Evolutionary conservation across 2,797 vertebrate genomes (phyloP).

Genomic region (Dendrocincla tyrannina): DNA sequence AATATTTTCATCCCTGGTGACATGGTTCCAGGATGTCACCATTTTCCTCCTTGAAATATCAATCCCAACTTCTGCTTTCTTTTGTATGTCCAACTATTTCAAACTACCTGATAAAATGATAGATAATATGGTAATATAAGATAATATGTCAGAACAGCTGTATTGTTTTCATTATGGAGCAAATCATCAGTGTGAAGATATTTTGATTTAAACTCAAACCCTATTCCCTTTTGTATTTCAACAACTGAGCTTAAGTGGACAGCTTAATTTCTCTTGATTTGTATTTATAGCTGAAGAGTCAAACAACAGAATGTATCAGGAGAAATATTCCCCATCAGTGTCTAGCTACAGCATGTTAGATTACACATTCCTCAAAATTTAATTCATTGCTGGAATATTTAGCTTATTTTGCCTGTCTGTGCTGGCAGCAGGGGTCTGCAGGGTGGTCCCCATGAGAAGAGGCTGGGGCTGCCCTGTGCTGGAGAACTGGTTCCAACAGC

Average conservation of each 20-base stretch:
- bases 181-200: not conserved
- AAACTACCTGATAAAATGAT: not conserved
- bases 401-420: not conserved
- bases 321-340: not conserved
- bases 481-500: not conserved
- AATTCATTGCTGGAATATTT: not conserved
- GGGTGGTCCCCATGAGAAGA: not conserved
- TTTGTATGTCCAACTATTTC: not conserved
- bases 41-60: not conserved
- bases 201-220: conserved; percentile 43
- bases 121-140: not conserved
- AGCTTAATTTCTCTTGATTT: conserved; percentile 39
- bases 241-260: not conserved
- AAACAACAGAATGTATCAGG: not conserved
- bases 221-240: conserved; percentile 36
- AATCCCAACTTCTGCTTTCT: not conserved
- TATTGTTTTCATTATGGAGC: not conserved
- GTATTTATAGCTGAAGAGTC: conserved; percentile 6
- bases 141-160: not conserved
- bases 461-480: not conserved
- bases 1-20: not conserved
- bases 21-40: not conserved
- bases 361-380: not conserved
- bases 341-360: not conserved
- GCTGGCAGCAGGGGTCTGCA: not conserved